Evolutionary conservation across 1,140 invertebrate species (phyloP).

Genomic region (Zophobas morio): DNA sequence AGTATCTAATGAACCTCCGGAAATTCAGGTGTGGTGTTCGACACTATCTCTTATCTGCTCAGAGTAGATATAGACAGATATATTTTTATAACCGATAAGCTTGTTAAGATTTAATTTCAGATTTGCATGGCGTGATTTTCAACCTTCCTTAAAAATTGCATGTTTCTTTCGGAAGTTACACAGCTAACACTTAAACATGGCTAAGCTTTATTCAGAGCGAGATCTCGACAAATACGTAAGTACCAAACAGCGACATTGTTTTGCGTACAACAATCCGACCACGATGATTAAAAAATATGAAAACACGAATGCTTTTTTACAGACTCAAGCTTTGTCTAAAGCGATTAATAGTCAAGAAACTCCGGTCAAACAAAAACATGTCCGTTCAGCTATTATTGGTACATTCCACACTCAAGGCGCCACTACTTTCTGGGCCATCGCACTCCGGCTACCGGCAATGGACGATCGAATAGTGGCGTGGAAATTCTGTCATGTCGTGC

Average conservation of each 20-base stretch:
- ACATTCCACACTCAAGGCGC: conserved; percentile 95
- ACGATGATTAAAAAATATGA: neutral
- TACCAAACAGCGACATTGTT: conserved; percentile 23
- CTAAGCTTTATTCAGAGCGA: conserved; percentile 57
- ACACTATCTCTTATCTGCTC: too few relatives aligned
- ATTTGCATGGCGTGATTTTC: conserved; percentile 58
- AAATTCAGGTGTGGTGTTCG: too few relatives aligned
- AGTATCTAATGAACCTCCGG: too few relatives aligned
- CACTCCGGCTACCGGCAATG: conserved; percentile 85
- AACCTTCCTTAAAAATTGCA: conserved; percentile 50
- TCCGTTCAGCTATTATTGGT: conserved; percentile 93
- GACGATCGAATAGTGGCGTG: conserved; percentile 96
- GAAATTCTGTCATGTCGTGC: conserved; percentile 98
- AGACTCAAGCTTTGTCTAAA: conserved; percentile 89
- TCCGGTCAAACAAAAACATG: conserved; percentile 98
- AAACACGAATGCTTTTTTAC: conserved; percentile 64
- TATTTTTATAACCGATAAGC: neutral
- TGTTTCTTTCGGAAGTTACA: conserved; percentile 29
- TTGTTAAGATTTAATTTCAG: conserved; percentile 53
- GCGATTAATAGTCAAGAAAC: conserved; percentile 91
- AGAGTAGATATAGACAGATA: too few relatives aligned
- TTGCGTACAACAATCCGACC: neutral
- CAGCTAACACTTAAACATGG: conserved; percentile 49
- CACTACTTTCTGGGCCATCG: conserved; percentile 90
- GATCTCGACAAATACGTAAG: conserved; percentile 63